Percentiles rank a stretch among this genome's conserved stretches.
Conservation (phyloP, 2,113 vertebrate genomes). For the Ophiodon elongatus region DNA sequence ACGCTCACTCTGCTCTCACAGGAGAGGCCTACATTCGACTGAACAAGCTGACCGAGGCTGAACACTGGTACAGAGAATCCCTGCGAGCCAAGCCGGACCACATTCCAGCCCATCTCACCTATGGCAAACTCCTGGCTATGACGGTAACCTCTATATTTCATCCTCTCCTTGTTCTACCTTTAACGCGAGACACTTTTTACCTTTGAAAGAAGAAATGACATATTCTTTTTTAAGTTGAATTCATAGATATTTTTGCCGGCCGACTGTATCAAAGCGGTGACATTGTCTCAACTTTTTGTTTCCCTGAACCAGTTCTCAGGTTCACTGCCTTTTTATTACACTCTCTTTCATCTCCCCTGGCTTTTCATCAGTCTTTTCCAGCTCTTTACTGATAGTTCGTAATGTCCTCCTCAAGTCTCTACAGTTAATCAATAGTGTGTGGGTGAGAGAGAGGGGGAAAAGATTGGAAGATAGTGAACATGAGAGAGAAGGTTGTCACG, state of each 20-base stretch:
- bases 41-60: constrained; percentile 92
- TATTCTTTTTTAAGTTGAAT: neutral
- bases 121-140: constrained; percentile 93
- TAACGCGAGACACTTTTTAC: neutral
- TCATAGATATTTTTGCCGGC: neutral
- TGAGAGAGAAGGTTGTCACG: neutral
- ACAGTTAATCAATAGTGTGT: constrained; percentile 62
- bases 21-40: constrained; percentile 97
- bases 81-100: constrained; percentile 95
- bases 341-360: constrained; percentile 12
- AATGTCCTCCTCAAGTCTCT: constrained; percentile 24
- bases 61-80: constrained; percentile 95
- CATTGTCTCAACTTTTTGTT: neutral
- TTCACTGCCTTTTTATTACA: constrained; percentile 23
- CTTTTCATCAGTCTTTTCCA: constrained; percentile 20
- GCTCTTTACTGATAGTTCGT: constrained; percentile 10
- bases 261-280: neutral
- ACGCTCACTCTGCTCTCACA: constrained; percentile 72
- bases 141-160: constrained; percentile 84
- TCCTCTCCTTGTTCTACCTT: neutral
- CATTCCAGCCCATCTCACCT: constrained; percentile 97
- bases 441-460: neutral
- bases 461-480: neutral
- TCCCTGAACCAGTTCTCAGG: neutral
- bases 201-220: neutral